A percentile compares a stretch with the other conserved stretches of the same genome.
These are phyloP conservation scores for Ceratosolen fusciceps DNA, from an alignment of 1,140 invertebrate genomes.

Conservation along the genomic window DNA sequence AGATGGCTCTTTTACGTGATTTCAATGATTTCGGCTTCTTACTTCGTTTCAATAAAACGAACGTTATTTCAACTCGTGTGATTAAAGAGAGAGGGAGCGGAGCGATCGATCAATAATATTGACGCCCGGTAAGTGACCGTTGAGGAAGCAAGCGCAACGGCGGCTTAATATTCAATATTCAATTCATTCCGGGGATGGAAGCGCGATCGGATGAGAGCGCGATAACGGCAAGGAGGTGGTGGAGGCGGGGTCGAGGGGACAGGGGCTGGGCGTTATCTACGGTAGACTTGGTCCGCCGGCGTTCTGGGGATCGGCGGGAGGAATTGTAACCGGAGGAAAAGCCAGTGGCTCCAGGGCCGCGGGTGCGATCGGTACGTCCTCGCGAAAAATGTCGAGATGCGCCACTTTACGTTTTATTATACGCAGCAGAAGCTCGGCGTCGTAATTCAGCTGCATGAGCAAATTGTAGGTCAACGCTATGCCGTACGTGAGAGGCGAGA, in stretches of 20 bases:
- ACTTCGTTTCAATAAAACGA: not conserved
- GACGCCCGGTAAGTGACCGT: too few relatives aligned
- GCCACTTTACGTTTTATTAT: conserved; percentile 29
- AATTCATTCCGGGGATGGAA: too few relatives aligned
- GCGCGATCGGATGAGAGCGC: too few relatives aligned
- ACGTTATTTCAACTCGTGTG: not conserved
- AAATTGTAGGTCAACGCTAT: conserved; percentile 39
- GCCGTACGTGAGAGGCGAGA: not conserved
- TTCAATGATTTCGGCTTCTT: not conserved
- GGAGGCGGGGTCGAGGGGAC: too few relatives aligned
- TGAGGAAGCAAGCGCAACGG: too few relatives aligned
- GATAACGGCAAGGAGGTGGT: too few relatives aligned
- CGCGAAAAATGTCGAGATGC: conserved; percentile 33
- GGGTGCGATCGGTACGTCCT: conserved; percentile 23
- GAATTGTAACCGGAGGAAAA: conserved; percentile 27
- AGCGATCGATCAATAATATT: not conserved
- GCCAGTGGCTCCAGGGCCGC: not conserved
- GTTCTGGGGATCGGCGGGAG: not conserved
- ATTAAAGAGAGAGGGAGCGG: not conserved
- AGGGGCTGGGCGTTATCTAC: not conserved
- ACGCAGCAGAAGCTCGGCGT: not conserved
- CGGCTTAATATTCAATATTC: too few relatives aligned
- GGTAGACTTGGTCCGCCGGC: not conserved
- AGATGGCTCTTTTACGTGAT: not conserved
- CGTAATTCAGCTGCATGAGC: conserved; percentile 24